Percentiles rank a stretch among this genome's conserved stretches.
Evolutionary conservation across 2,888 invertebrate genomes (phyloP).

Genomic region (Drosophila rubida): DNA sequence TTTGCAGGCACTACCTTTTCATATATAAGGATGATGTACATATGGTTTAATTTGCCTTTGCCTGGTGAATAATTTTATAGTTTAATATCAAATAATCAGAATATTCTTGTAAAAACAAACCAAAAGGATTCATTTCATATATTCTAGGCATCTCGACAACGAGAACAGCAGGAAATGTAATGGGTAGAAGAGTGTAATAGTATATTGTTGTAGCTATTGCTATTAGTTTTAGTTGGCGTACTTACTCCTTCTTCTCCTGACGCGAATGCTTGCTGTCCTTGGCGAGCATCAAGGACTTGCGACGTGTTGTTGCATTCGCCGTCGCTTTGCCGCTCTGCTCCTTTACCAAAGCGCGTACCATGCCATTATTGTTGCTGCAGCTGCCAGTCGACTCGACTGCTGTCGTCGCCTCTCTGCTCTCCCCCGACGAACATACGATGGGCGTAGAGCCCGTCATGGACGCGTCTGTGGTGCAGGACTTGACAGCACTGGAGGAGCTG

Average conservation of each 20-base stretch:
- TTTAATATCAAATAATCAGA: no score
- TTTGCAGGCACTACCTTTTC: no score
- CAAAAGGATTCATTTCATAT: no score
- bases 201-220: no score
- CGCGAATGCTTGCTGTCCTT: conserved; percentile 64
- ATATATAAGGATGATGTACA: no score
- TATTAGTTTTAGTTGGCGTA: conserved; percentile 5
- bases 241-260: conserved; percentile 68
- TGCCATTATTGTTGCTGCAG: conserved; percentile 42
- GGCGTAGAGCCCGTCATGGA: conserved; percentile 16
- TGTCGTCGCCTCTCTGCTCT: neutral
- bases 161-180: no score
- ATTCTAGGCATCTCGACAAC: no score
- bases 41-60: no score
- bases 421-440: conserved; percentile 36
- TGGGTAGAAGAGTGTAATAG: no score
- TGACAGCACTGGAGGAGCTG: neutral
- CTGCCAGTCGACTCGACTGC: neutral
- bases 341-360: conserved; percentile 66
- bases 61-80: no score
- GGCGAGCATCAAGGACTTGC: conserved; percentile 65
- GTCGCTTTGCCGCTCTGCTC: conserved; percentile 43
- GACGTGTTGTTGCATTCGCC: conserved; percentile 25
- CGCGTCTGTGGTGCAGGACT: no score
- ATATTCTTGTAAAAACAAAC: no score